Evolutionary conservation across 2,888 invertebrate species (phyloP).

Genomic region (Exephanes ischioxanthus): DNA sequence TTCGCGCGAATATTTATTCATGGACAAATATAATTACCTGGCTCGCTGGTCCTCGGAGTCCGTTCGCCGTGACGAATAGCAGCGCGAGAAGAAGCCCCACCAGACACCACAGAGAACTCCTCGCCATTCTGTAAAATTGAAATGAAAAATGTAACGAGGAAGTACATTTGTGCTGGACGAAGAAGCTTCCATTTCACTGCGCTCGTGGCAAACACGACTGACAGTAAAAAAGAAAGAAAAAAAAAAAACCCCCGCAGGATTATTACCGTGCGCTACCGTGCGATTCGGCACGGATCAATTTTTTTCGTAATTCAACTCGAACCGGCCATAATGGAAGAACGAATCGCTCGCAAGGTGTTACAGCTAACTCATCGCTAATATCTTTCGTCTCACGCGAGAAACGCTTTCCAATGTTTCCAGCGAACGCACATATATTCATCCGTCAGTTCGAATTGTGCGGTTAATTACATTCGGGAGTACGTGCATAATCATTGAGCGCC

Average conservation of each 20-base stretch:
- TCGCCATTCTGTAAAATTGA: slow-evolving; percentile 77
- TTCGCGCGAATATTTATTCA: no score
- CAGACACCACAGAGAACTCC: slow-evolving; percentile 76
- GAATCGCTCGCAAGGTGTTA: slow-evolving; percentile 33
- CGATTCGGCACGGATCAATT: slow-evolving; percentile 56
- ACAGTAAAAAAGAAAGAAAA: not conserved
- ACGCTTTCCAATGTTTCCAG: slow-evolving; percentile 57
- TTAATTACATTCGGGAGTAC: slow-evolving; percentile 43
- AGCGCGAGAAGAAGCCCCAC: slow-evolving; percentile 74
- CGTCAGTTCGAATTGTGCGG: not conserved
- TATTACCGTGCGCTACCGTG: slow-evolving; percentile 8
- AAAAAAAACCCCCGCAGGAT: not conserved
- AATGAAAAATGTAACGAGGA: slow-evolving; percentile 8
- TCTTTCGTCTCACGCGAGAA: slow-evolving; percentile 47
- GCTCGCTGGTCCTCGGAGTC: slow-evolving; percentile 74
- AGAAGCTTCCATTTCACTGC: not conserved
- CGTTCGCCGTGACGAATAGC: slow-evolving; percentile 75
- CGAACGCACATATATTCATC: not conserved
- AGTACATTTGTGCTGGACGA: not conserved
- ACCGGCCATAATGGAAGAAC: slow-evolving; percentile 55
- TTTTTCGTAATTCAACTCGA: slow-evolving; percentile 57
- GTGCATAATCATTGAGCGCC: slow-evolving; percentile 42
- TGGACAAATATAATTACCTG: slow-evolving; percentile 72
- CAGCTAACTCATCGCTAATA: slow-evolving; percentile 25
- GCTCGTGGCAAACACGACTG: not conserved